Percentiles rank a stretch among this genome's conserved stretches.
phyloP scores from a whole-genome alignment of 2,113 vertebrate species.

The Varanus salvator region DNA sequence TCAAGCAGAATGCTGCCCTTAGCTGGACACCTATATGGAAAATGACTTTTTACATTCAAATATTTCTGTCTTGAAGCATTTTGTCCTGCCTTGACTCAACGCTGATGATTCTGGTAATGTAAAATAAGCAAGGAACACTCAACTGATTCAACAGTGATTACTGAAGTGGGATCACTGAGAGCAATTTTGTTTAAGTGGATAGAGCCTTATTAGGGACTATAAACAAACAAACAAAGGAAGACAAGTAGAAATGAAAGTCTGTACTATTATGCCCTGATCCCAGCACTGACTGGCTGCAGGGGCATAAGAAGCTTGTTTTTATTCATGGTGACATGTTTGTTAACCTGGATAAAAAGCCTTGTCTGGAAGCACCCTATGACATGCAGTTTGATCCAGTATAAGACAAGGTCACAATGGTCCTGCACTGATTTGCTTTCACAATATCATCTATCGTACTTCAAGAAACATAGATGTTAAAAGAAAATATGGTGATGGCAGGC shows the following conservation, averaged over 20 bases:
- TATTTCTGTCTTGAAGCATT: conserved; percentile 31
- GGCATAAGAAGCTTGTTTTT: not conserved
- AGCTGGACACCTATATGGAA: not conserved
- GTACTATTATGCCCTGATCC: not conserved
- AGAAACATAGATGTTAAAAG: not conserved
- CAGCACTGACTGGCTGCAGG: not conserved
- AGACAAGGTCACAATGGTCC: not conserved
- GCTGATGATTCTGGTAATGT: conserved; percentile 15
- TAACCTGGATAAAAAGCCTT: not conserved
- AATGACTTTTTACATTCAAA: not conserved
- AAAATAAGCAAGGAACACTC: not conserved
- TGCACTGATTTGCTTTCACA: not conserved
- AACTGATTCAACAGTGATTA: conserved; percentile 8
- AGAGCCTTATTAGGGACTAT: not conserved
- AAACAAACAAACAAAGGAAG: not conserved
- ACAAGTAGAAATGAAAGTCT: not conserved
- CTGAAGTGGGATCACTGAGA: not conserved
- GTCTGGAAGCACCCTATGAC: not conserved
- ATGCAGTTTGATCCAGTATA: not conserved
- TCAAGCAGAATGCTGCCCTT: not conserved
- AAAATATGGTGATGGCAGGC: not conserved
- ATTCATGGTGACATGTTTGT: not conserved
- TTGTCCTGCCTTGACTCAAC: conserved; percentile 17
- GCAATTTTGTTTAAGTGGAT: not conserved
- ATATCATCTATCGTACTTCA: not conserved